Evolutionary conservation across 2,888 invertebrate genomes (phyloP).

Genomic region (Oligia fasciuncula): DNA sequence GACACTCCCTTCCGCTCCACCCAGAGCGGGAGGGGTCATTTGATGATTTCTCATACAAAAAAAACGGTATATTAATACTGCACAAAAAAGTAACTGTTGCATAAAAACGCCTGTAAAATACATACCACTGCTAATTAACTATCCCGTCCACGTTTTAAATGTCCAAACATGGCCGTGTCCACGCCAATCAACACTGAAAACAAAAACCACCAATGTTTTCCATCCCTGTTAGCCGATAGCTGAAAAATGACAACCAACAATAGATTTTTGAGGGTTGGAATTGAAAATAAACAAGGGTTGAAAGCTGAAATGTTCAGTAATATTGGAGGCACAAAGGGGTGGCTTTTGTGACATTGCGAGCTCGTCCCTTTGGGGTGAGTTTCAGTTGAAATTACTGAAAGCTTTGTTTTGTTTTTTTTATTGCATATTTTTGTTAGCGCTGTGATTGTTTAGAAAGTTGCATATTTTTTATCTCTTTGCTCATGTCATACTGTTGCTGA

Average conservation of each 20-base stretch:
- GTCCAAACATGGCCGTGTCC: conserved; percentile 6
- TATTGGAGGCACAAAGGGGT: conserved; percentile 53
- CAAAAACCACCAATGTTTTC: conserved; percentile 2
- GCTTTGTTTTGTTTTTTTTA: conserved; percentile 8
- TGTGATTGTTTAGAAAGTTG: neutral
- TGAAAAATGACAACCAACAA: conserved; percentile 36
- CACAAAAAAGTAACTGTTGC: no score
- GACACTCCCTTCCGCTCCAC: no score
- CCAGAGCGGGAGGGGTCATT: no score
- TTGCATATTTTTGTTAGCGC: neutral
- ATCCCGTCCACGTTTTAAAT: neutral
- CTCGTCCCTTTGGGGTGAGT: conserved; percentile 28
- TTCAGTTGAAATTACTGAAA: conserved; percentile 32
- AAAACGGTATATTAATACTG: no score
- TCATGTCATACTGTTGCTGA: neutral
- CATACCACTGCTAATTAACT: conserved; percentile 6
- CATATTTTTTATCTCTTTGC: neutral
- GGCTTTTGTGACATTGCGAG: conserved; percentile 33
- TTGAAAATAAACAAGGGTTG: conserved; percentile 55
- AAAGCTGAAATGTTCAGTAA: conserved; percentile 49
- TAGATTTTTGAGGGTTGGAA: conserved; percentile 39
- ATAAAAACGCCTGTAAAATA: no score
- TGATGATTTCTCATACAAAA: no score
- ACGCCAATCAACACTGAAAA: conserved; percentile 39
- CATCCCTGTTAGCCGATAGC: conserved; percentile 1